Conservation (phyloP, 2,113 vertebrate genomes). For the Polyodon spathula region DNA sequence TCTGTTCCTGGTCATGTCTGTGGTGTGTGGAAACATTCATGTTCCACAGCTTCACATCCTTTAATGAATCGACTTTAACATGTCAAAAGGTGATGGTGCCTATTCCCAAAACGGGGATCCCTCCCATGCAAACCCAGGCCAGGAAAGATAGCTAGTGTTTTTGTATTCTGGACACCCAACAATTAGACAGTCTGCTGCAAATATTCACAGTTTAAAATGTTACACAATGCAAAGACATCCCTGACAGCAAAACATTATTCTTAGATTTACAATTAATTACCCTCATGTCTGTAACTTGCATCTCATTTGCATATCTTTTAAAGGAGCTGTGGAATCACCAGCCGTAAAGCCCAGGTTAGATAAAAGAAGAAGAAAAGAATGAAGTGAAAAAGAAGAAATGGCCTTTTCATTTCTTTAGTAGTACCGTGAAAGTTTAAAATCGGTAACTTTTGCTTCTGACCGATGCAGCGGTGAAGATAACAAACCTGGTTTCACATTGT, state of each 20-base stretch:
- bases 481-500: constrained; percentile 60
- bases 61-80: not conserved
- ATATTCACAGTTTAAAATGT: constrained; percentile 86
- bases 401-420: constrained; percentile 5
- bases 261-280: constrained; percentile 99
- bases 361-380: constrained; percentile 58
- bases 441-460: constrained; percentile 59
- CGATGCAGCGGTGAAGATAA: constrained; percentile 48
- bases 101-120: not conserved
- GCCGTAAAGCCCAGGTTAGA: constrained; percentile 71
- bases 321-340: constrained; percentile 76
- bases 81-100: not conserved
- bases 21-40: too few species aligned
- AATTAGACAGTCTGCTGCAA: constrained; percentile 83
- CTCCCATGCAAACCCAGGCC: not conserved
- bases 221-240: constrained; percentile 84
- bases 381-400: constrained; percentile 15
- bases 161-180: constrained; percentile 68
- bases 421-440: constrained; percentile 51
- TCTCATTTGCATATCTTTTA: constrained; percentile 95
- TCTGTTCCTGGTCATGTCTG: too few species aligned
- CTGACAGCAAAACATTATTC: constrained; percentile 98
- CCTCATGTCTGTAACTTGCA: constrained; percentile 87
- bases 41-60: not conserved
- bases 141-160: constrained; percentile 55